Conservation (phyloP, 1,140 invertebrate genomes). For the Arion vulgaris region DNA sequence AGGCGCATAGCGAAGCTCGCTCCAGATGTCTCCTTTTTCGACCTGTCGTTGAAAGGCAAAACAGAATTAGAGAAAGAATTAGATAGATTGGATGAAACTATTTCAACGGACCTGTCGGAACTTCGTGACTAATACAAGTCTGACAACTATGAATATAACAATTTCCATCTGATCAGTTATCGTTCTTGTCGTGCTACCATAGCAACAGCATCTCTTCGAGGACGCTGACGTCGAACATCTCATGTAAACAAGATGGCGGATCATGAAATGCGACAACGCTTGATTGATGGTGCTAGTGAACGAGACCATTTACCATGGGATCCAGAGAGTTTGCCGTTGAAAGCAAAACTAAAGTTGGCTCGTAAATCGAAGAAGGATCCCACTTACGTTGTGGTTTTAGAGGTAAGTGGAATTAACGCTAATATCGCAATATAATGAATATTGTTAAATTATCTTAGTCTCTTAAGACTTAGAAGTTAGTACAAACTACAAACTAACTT, state of each 20-base stretch:
- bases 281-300: background rate
- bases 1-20: no score
- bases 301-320: background rate
- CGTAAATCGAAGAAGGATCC: slow-evolving; percentile 33
- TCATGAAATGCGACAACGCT: slow-evolving; percentile 17
- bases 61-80: no score
- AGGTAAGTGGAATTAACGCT: background rate
- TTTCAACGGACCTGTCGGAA: no score
- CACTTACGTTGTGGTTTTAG: slow-evolving; percentile 19
- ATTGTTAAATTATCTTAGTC: no score
- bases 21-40: no score
- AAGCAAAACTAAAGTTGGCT: slow-evolving; percentile 28
- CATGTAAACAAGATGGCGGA: slow-evolving; percentile 31
- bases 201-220: background rate
- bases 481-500: no score
- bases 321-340: slow-evolving; percentile 16
- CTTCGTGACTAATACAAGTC: no score
- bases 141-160: no score
- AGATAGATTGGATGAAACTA: no score
- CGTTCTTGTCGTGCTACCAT: background rate
- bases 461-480: no score
- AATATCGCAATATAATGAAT: background rate
- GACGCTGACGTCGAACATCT: background rate
- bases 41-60: no score
- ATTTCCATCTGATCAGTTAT: no score